Evolutionary conservation across 53 echinoderm and acorn worm genomes (phyloP).

Genomic region (Stichopus horrens): DNA sequence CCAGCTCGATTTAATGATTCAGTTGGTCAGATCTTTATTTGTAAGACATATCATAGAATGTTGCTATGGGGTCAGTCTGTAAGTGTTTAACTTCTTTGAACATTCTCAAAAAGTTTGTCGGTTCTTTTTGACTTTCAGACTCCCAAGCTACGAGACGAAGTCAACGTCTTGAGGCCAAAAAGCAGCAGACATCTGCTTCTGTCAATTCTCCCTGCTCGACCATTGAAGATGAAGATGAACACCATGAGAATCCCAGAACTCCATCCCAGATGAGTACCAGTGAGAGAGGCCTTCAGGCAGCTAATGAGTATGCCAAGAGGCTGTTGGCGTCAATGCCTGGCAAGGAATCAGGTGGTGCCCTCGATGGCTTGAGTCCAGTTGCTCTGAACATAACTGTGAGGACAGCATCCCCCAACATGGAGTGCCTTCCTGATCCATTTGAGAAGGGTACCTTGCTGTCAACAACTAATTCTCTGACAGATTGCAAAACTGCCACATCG

Average conservation of each 20-base stretch:
- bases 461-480: background rate
- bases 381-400: background rate
- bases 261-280: background rate
- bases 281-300: background rate
- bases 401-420: background rate
- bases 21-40: too few relatives aligned
- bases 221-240: slow-evolving; percentile 13
- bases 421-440: background rate
- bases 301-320: slow-evolving; percentile 34
- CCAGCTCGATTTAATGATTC: too few relatives aligned
- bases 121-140: background rate
- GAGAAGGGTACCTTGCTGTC: too few relatives aligned
- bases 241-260: background rate
- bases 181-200: background rate
- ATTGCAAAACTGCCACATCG: background rate
- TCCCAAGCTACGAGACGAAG: slow-evolving; percentile 29
- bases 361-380: background rate
- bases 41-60: too few relatives aligned
- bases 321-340: slow-evolving; percentile 24
- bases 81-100: background rate
- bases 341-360: background rate
- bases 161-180: slow-evolving; percentile 10
- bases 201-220: background rate
- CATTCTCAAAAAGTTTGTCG: background rate
- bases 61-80: too few relatives aligned